Evolutionary conservation across 2,113 vertebrate species (phyloP).

Genomic region (Edolisoma coerulescens): DNA sequence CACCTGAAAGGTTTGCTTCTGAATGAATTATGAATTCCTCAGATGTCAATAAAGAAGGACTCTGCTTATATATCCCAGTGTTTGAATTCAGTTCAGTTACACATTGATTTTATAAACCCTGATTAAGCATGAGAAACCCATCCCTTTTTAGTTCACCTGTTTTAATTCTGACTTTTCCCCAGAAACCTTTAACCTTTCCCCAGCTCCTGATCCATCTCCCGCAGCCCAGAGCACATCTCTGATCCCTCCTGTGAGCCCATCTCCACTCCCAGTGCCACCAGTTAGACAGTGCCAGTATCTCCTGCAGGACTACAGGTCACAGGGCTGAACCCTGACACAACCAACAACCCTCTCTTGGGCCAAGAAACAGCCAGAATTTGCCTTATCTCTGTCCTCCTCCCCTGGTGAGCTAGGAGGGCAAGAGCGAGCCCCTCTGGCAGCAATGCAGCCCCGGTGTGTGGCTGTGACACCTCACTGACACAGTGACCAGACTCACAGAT

Average conservation of each 20-base stretch:
- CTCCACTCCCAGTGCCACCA: not conserved
- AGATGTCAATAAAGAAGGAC: not conserved
- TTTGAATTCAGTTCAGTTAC: not conserved
- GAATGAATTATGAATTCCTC: not conserved
- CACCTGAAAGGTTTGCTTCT: not conserved
- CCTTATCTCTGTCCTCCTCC: not conserved
- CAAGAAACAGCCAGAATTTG: not conserved
- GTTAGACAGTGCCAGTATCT: accelerated
- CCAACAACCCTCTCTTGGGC: not conserved
- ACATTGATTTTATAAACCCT: not conserved
- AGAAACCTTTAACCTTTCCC: not conserved
- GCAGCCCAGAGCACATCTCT: not conserved
- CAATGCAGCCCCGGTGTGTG: not conserved
- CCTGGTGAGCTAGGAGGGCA: not conserved
- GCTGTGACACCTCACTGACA: not conserved
- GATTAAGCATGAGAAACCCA: not conserved
- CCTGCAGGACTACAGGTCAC: not conserved
- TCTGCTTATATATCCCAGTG: not conserved
- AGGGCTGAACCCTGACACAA: not conserved
- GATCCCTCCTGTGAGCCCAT: not conserved
- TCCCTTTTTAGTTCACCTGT: not conserved
- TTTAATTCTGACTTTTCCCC: not conserved
- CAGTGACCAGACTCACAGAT: not conserved
- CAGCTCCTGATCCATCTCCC: not conserved
- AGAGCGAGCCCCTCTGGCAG: not conserved